Evolutionary conservation across 2,113 vertebrate genomes (phyloP).

Genomic region (Myodes glareolus): DNA sequence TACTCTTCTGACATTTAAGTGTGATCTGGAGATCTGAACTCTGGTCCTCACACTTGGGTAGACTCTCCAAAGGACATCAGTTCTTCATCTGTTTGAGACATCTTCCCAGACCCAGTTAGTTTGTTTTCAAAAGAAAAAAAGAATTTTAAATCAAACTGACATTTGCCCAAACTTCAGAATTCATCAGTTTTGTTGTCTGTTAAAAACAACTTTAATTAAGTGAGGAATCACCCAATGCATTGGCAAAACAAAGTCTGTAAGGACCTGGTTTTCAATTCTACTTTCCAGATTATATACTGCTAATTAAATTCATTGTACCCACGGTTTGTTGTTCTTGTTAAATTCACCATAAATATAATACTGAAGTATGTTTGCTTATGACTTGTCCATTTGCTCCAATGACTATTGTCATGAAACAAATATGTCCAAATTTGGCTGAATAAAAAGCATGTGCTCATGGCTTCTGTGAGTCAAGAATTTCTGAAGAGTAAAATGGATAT

Average conservation of each 20-base stretch:
- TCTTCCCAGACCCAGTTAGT: not conserved
- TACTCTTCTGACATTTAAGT: too few relatives aligned
- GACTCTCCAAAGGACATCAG: not conserved
- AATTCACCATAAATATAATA: not conserved
- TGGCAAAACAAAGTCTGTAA: not conserved
- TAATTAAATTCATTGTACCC: not conserved
- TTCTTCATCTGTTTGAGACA: not conserved
- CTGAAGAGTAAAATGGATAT: not conserved
- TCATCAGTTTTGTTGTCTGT: not conserved
- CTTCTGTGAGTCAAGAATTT: not conserved
- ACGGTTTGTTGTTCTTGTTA: slow-evolving; percentile 4
- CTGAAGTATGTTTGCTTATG: not conserved
- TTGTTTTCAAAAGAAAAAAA: not conserved
- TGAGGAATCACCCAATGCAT: not conserved
- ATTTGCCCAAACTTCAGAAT: not conserved
- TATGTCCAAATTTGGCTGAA: not conserved
- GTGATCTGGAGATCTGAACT: not conserved
- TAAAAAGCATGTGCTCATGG: not conserved
- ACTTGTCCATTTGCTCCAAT: not conserved
- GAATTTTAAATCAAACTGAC: not conserved
- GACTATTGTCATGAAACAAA: not conserved
- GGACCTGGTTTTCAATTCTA: not conserved
- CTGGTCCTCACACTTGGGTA: not conserved
- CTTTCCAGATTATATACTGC: not conserved
- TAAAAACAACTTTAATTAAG: slow-evolving; percentile 20